Evolutionary conservation across 2,888 invertebrate species (phyloP).

Genomic region (Chrysina gloriosa): DNA sequence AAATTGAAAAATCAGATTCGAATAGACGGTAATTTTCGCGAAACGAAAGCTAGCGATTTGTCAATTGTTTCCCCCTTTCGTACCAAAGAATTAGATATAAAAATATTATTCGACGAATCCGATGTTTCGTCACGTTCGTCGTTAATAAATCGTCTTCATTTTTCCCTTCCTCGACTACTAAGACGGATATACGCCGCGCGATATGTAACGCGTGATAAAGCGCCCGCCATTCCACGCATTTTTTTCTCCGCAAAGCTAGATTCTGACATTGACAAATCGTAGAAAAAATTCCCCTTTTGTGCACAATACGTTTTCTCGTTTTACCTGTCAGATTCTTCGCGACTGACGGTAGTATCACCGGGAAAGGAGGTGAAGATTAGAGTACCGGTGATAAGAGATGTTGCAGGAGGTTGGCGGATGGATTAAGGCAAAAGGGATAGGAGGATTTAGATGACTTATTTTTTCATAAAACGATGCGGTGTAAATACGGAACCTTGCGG

Average conservation of each 20-base stretch:
- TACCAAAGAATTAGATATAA: background rate
- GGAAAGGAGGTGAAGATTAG: no score
- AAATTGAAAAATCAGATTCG: no score
- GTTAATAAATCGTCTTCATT: conserved; percentile 20
- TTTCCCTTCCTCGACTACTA: no score
- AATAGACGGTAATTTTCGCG: no score
- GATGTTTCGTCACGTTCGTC: conserved; percentile 2
- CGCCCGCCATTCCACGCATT: background rate
- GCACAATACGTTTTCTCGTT: conserved; percentile 7
- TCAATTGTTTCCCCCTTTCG: background rate
- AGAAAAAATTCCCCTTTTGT: conserved; percentile 24
- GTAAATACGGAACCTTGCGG: no score
- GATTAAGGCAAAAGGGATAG: no score
- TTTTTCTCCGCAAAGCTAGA: conserved; percentile 27
- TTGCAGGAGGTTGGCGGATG: no score
- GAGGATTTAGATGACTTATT: no score
- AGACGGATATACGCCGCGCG: no score
- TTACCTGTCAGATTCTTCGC: background rate
- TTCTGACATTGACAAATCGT: conserved; percentile 32
- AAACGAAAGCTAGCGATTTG: no score
- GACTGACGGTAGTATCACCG: conserved; percentile 1
- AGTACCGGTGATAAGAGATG: no score
- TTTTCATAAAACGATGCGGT: no score
- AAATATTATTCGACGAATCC: conserved; percentile 9
- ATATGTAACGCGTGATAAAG: conserved; percentile 20